phyloP scores from a whole-genome alignment of 2,797 vertebrate genomes.

The Presbytis comata region DNA sequence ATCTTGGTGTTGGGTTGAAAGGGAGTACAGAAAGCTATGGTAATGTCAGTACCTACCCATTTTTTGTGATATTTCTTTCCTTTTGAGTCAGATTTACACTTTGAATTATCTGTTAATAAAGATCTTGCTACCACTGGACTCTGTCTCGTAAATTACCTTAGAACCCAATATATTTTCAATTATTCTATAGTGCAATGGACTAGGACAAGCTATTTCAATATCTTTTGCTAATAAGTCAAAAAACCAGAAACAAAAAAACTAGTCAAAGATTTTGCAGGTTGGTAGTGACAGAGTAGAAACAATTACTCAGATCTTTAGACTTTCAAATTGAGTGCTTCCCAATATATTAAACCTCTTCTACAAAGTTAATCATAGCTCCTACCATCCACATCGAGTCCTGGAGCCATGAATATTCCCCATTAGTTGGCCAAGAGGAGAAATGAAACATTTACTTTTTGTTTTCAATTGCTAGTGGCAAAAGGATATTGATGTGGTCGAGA shows the following conservation, averaged over 20 bases:
- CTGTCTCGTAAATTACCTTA: background rate
- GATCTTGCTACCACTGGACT: background rate
- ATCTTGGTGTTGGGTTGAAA: background rate
- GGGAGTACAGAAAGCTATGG: background rate
- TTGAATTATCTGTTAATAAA: background rate
- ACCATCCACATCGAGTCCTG: slow-evolving; percentile 53
- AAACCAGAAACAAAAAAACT: background rate
- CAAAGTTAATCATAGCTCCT: slow-evolving; percentile 28
- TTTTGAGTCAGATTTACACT: background rate
- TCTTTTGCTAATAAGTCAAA: background rate
- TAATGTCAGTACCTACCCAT: background rate
- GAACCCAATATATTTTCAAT: background rate
- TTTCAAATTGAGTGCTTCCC: background rate
- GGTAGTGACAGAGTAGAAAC: background rate
- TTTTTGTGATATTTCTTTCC: background rate
- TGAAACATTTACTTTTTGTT: slow-evolving; percentile 77
- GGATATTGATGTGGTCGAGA: slow-evolving; percentile 73
- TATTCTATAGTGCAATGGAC: background rate
- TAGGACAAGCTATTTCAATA: background rate
- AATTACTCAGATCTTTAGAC: background rate
- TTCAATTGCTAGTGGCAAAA: slow-evolving; percentile 69
- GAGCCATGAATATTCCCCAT: slow-evolving; percentile 28
- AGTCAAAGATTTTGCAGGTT: background rate
- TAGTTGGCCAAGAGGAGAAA: slow-evolving; percentile 43
- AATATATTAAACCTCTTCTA: background rate